Percentiles rank a stretch among this genome's conserved stretches.
Evolutionary conservation across 1,140 invertebrate genomes (phyloP).

Genomic region (Pollicipes pollicipes): DNA sequence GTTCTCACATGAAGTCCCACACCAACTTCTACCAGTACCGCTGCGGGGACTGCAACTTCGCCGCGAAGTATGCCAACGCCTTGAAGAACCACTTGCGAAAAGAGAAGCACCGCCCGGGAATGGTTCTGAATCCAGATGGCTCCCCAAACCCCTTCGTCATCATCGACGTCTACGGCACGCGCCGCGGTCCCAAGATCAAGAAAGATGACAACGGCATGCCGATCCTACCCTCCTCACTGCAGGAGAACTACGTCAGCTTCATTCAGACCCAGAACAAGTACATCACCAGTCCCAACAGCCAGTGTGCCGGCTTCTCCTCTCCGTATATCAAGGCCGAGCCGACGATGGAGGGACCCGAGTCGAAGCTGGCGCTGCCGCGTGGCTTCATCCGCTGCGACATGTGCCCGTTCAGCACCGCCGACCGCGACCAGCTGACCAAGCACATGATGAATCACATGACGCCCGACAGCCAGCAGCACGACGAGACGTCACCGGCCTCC

Average conservation of each 20-base stretch:
- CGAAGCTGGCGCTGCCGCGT: not conserved
- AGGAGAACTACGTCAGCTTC: slow-evolving; percentile 4
- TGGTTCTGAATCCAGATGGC: slow-evolving; percentile 71
- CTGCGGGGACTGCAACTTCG: slow-evolving; percentile 87
- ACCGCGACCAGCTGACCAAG: slow-evolving; percentile 24
- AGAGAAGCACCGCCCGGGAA: slow-evolving; percentile 65
- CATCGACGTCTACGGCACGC: slow-evolving; percentile 75
- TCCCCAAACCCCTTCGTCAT: slow-evolving; percentile 66
- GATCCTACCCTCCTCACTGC: slow-evolving; percentile 16
- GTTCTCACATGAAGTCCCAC: slow-evolving; percentile 95
- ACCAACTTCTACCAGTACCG: slow-evolving; percentile 91
- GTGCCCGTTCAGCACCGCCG: slow-evolving; percentile 27
- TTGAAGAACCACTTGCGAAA: slow-evolving; percentile 89
- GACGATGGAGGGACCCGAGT: not conserved
- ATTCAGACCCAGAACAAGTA: not conserved
- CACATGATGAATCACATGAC: slow-evolving; percentile 24
- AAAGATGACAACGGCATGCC: slow-evolving; percentile 22
- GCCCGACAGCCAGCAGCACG: slow-evolving; percentile 27
- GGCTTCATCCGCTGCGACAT: slow-evolving; percentile 25
- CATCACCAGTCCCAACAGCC: not conserved
- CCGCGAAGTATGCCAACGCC: slow-evolving; percentile 95
- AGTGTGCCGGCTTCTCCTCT: not conserved
- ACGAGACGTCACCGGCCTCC: slow-evolving; percentile 25
- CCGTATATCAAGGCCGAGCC: not conserved
- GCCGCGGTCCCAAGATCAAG: slow-evolving; percentile 56